Evolutionary conservation across 2,113 vertebrate species (phyloP).

Genomic region (Bufo bufo): DNA sequence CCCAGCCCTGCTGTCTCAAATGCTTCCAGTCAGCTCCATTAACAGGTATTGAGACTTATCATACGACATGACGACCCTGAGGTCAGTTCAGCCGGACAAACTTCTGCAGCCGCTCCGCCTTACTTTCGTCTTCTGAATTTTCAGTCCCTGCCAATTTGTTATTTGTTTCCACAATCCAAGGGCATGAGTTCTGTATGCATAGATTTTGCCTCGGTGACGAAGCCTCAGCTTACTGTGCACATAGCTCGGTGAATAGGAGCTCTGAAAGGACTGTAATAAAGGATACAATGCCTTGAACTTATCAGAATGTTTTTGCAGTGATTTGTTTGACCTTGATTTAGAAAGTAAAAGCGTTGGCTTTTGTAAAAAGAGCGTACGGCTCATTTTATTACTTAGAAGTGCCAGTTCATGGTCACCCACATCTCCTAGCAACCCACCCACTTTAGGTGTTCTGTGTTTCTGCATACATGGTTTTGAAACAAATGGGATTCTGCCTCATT

Average conservation of each 20-base stretch:
- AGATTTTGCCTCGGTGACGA: neutral
- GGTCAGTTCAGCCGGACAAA: neutral
- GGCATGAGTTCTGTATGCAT: neutral
- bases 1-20: conserved; percentile 4
- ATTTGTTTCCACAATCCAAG: conserved; percentile 41
- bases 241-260: neutral
- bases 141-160: neutral
- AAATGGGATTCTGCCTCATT: neutral
- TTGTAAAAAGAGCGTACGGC: neutral
- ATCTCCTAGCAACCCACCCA: conserved; percentile 27
- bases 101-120: neutral
- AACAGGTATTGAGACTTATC: neutral
- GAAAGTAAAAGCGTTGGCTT: neutral
- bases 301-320: conserved; percentile 16
- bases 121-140: neutral
- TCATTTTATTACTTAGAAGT: conserved; percentile 19
- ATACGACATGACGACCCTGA: neutral
- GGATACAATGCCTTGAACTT: conserved; percentile 22
- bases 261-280: conserved; percentile 16
- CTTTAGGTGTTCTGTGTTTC: conserved; percentile 24
- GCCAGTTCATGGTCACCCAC: conserved; percentile 10
- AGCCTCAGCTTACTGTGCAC: neutral
- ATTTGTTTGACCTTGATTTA: conserved; percentile 41
- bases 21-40: conserved; percentile 29
- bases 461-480: neutral